Percentiles rank a stretch among this genome's conserved stretches.
Evolutionary conservation across 2,797 vertebrate genomes (phyloP).

Genomic region (Gephyroberyx darwinii): DNA sequence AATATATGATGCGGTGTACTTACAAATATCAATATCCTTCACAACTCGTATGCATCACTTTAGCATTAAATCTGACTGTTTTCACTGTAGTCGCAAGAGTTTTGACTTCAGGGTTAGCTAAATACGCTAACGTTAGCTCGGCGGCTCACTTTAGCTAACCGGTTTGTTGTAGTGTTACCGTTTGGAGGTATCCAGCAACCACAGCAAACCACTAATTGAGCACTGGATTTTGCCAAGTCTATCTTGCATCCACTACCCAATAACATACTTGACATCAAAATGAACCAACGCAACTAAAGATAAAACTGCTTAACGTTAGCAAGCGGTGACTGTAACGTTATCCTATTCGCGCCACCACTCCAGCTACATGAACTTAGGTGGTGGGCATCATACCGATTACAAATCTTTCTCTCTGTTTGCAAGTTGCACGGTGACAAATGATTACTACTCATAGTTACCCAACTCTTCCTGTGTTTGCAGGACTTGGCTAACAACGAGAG

Average conservation of each 20-base stretch:
- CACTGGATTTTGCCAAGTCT: background rate
- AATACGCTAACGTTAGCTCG: constrained; percentile 53
- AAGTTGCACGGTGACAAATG: no score
- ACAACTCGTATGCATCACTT: background rate
- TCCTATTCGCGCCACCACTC: constrained; percentile 54
- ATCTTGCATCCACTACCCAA: background rate
- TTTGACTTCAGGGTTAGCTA: constrained; percentile 21
- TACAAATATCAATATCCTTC: background rate
- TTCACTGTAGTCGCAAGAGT: background rate
- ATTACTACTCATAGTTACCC: background rate
- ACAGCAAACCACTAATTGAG: no score
- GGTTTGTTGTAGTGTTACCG: constrained; percentile 16
- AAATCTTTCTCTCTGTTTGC: background rate
- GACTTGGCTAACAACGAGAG: background rate
- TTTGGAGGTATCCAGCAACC: background rate
- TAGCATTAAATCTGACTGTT: accelerated
- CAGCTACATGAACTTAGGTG: background rate
- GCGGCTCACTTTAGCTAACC: constrained; percentile 42
- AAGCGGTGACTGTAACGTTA: no score
- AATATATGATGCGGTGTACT: accelerated
- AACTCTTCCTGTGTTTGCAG: background rate
- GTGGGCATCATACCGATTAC: background rate
- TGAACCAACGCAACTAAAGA: background rate
- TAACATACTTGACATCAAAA: no score
- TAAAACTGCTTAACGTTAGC: background rate